Evolutionary conservation across 2,113 vertebrate species (phyloP).

Genomic region (Candoia aspera): DNA sequence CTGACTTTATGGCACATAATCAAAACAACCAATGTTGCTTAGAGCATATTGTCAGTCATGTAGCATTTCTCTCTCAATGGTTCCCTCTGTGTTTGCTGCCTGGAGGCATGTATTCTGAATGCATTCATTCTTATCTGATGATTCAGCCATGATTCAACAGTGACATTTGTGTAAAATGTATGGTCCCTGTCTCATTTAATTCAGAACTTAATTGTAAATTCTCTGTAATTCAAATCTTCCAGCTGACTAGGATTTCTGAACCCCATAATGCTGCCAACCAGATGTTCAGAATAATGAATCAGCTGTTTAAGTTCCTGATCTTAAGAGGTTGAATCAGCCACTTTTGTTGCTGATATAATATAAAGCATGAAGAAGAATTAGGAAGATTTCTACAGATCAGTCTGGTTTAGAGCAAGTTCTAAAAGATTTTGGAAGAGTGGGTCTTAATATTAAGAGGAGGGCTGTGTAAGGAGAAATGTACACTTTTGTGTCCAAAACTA

Average conservation of each 20-base stretch:
- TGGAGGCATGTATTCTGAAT: neutral
- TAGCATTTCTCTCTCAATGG: neutral
- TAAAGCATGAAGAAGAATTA: neutral
- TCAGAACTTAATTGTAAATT: neutral
- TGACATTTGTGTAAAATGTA: neutral
- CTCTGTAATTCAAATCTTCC: neutral
- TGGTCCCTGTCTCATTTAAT: neutral
- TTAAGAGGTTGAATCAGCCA: neutral
- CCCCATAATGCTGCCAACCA: neutral
- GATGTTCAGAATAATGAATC: constrained; percentile 3
- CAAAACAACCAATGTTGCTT: neutral
- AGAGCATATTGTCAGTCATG: neutral
- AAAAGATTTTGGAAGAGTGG: neutral
- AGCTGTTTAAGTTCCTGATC: neutral
- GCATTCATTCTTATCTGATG: neutral
- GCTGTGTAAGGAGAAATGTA: neutral
- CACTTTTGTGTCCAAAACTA: neutral
- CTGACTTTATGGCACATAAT: neutral
- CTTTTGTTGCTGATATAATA: neutral
- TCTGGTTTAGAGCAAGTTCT: neutral
- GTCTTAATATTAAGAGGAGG: neutral
- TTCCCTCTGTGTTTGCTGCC: neutral
- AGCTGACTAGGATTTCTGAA: neutral
- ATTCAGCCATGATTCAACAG: neutral
- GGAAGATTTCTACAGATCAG: neutral